phyloP scores from a whole-genome alignment of 2,113 vertebrate species.

The Coregonus clupeaformis region DNA sequence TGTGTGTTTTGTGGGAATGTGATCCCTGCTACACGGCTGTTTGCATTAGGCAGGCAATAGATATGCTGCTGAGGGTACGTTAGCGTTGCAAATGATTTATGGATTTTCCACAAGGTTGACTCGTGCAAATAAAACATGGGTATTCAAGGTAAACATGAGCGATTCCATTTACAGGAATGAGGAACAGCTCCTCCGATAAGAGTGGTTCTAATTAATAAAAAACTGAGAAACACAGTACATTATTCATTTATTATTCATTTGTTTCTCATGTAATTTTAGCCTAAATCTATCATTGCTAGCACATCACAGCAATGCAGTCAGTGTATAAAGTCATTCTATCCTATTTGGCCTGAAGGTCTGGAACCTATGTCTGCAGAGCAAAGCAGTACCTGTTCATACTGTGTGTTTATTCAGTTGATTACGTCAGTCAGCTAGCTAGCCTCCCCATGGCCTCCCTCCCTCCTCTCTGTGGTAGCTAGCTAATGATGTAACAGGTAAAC shows the following conservation, averaged over 20 bases:
- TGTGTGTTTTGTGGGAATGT: constrained; percentile 8
- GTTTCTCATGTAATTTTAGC: not conserved
- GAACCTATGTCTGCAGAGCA: not conserved
- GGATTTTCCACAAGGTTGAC: constrained; percentile 69
- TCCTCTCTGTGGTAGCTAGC: constrained; percentile 26
- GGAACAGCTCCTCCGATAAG: constrained; percentile 23
- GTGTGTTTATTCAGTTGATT: constrained; percentile 22
- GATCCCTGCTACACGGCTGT: constrained; percentile 18
- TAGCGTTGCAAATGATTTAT: constrained; percentile 59
- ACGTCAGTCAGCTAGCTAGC: constrained; percentile 19
- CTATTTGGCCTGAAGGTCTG: not conserved
- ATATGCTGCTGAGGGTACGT: constrained; percentile 34
- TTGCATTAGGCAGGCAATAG: constrained; percentile 33
- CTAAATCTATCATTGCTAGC: not conserved
- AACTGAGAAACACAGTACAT: constrained; percentile 38
- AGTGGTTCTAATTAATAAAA: constrained; percentile 36
- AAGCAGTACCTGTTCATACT: not conserved
- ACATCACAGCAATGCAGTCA: not conserved
- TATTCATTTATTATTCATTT: constrained; percentile 14
- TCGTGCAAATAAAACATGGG: constrained; percentile 63
- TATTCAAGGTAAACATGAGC: constrained; percentile 56
- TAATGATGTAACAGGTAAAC: constrained; percentile 71
- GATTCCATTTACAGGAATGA: constrained; percentile 35
- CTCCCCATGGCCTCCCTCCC: not conserved
- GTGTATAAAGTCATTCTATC: not conserved